These are phyloP conservation scores for Hypanus sabinus DNA, from an alignment of 2,113 vertebrate species.

Conservation along the genomic window DNA sequence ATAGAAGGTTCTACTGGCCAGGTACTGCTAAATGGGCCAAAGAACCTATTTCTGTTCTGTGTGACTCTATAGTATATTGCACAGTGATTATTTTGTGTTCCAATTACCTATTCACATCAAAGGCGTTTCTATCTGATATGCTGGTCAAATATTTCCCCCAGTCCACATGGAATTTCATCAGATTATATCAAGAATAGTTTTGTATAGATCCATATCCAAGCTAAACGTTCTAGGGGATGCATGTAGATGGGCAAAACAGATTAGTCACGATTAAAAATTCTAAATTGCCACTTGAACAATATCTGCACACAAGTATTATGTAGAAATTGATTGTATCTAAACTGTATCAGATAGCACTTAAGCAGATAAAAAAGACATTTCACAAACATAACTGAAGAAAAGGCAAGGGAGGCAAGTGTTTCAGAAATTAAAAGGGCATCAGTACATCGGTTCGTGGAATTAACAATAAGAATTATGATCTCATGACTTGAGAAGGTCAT, in stretches of 20 bases:
- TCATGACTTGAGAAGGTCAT: neutral
- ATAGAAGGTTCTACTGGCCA: too few species aligned
- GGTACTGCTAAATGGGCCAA: too few species aligned
- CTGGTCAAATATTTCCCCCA: neutral
- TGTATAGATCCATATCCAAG: neutral
- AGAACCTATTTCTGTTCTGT: too few species aligned
- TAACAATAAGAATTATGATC: neutral
- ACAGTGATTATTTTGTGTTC: neutral
- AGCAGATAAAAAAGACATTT: neutral
- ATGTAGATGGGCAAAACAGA: neutral
- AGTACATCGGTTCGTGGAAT: neutral
- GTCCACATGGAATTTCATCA: neutral
- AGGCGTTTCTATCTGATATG: neutral
- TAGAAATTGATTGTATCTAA: neutral
- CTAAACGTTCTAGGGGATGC: neutral
- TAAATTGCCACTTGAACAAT: neutral
- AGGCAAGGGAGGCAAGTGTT: neutral
- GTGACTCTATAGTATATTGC: too few species aligned
- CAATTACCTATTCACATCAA: neutral
- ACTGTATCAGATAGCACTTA: neutral
- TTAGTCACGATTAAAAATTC: neutral
- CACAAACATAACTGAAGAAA: neutral
- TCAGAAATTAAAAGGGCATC: neutral
- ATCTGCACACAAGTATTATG: neutral
- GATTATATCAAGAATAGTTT: neutral